phyloP scores from a whole-genome alignment of 2,888 invertebrate genomes.

The Noctuana brunneofusca region DNA sequence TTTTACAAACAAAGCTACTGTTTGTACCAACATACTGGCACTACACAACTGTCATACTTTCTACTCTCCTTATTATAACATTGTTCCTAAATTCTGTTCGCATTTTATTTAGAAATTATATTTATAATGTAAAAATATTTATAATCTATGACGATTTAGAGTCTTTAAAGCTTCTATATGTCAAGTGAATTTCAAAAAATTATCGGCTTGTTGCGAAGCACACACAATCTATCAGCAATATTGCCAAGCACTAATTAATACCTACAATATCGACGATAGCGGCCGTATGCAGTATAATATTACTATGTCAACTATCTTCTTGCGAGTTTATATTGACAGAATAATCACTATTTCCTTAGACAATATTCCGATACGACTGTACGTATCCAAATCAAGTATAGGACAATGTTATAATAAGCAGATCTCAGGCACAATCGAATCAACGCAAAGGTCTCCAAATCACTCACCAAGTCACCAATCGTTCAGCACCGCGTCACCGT shows the following conservation, averaged over 20 bases:
- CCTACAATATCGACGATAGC: no score
- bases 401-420: conserved; percentile 20
- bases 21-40: conserved; percentile 30
- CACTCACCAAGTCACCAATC: conserved; percentile 52
- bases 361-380: no score
- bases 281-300: no score
- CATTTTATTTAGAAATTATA: background rate
- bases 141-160: no score
- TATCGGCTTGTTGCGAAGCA: background rate
- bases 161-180: no score
- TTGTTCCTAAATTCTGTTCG: conserved; percentile 7
- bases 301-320: no score
- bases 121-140: background rate
- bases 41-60: background rate
- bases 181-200: no score
- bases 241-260: no score
- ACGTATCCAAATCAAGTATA: background rate
- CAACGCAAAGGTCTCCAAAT: conserved; percentile 45
- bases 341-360: no score
- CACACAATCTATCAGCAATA: background rate
- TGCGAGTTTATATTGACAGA: background rate
- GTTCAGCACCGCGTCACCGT: conserved; percentile 17
- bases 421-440: conserved; percentile 38
- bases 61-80: conserved; percentile 37
- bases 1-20: conserved; percentile 36